Evolutionary conservation across 2,797 vertebrate species (phyloP), one percentile per base, ranked within the genome.

Genomic region (Chelmon rostratus): DNA sequence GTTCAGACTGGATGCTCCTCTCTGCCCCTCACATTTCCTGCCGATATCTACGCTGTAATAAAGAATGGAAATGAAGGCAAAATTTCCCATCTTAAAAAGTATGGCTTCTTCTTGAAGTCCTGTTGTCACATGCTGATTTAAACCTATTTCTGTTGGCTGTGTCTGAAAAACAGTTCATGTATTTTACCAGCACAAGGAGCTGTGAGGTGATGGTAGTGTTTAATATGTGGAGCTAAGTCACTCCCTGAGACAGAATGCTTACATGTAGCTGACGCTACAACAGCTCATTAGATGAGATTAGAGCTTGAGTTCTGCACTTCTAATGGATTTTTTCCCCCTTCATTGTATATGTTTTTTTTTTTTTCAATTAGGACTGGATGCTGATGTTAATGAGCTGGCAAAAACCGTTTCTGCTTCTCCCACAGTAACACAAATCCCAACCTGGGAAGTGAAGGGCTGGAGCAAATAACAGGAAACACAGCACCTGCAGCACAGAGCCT

Each of bases 211-310:
- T 31, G 16, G 5, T 47, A 8, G 8, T 40, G 33, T 28, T 63
- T 49, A 54, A 52, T 68, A 25, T 37, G 33, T 77, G 46, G 13
- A 21, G 57, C 62, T 49, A 58, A 61, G 42, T 68, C 0, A 47
- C 9, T 10, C 42, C 58, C 47, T 52, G 63, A 66, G 40, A 57
- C 72, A 58, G 46, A 68, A 53, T 47, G 1, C 58, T 73, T 76
- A 38, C 38, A 66, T 44, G 0, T 73, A 33, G 47, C 44, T 49
- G 65, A 72, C 3, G 3, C 56, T 53, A 37, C 19, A 78, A 52
- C 21, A 44, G 73, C 57, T 81, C 78, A 88, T 86, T 78, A 83
- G 66, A 72, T 63, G 52, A n/a, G n/a, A n/a, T n/a, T n/a, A n/a
- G n/a, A 44, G 10, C 16, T 74, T 78, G 37, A n/a, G 2, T 67